Percentiles rank a stretch among this genome's conserved stretches.
These are phyloP conservation scores for Calliphora vomitoria DNA, from an alignment of 2,888 invertebrate genomes.

Conservation along the genomic window DNA sequence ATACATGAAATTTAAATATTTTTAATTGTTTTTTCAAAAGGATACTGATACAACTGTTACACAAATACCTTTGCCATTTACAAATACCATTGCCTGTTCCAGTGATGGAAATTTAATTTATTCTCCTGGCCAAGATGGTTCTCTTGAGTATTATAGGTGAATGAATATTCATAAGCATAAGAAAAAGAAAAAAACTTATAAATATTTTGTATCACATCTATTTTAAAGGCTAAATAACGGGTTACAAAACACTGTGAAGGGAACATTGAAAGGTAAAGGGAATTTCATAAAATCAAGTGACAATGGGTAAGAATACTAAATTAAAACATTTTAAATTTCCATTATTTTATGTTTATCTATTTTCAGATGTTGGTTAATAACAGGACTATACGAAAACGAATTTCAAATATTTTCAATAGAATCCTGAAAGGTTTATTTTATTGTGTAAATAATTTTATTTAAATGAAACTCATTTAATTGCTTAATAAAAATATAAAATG, in stretches of 20 bases:
- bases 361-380: constrained; percentile 82
- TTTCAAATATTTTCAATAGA: constrained; percentile 82
- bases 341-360: neutral
- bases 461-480: too few species aligned
- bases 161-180: neutral
- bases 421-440: constrained; percentile 34
- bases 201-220: neutral
- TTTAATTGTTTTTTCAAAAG: too few species aligned
- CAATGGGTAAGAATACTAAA: constrained; percentile 80
- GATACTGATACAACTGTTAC: constrained; percentile 79
- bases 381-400: constrained; percentile 81
- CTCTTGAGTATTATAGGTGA: constrained; percentile 81
- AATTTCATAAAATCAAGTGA: constrained; percentile 82
- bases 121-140: constrained; percentile 81
- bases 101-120: constrained; percentile 81
- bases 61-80: constrained; percentile 83
- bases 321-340: neutral
- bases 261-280: constrained; percentile 81
- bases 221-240: constrained; percentile 78
- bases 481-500: too few species aligned
- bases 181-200: neutral
- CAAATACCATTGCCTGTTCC: constrained; percentile 81
- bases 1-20: too few species aligned
- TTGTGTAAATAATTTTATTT: too few species aligned
- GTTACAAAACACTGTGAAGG: constrained; percentile 78